Evolutionary conservation across 2,797 vertebrate species (phyloP).

Genomic region (Arrhamphus sclerolepis): DNA sequence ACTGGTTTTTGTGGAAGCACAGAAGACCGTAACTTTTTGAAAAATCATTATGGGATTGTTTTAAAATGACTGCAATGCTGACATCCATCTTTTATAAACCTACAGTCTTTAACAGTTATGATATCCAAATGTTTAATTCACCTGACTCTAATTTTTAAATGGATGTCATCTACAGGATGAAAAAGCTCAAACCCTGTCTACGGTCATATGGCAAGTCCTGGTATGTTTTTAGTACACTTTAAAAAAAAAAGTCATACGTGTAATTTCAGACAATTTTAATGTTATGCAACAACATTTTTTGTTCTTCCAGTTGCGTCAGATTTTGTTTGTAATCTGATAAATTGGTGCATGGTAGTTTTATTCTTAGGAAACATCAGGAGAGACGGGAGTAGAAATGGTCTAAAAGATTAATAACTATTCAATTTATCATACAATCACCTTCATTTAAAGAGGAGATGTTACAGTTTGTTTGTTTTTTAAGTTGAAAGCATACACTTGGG

Average conservation of each 20-base stretch:
- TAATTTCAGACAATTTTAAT: too few species aligned
- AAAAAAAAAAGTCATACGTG: too few species aligned
- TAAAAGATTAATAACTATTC: neutral
- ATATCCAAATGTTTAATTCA: neutral
- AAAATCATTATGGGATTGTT: too few species aligned
- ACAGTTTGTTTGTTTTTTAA: too few species aligned
- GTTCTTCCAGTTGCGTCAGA: too few species aligned
- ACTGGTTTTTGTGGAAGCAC: too few species aligned
- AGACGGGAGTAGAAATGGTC: neutral
- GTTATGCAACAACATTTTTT: too few species aligned
- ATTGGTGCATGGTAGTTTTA: neutral
- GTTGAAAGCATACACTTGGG: too few species aligned
- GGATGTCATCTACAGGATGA: conserved; percentile 43
- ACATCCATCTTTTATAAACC: neutral
- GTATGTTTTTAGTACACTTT: conserved; percentile 34
- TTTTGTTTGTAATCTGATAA: too few species aligned
- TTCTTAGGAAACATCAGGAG: neutral
- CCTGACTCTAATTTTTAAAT: neutral
- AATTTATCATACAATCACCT: neutral
- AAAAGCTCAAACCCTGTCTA: conserved; percentile 42
- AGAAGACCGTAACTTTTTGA: too few species aligned
- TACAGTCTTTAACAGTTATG: neutral
- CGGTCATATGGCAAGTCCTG: conserved; percentile 46
- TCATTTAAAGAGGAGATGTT: neutral
- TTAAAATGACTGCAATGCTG: too few species aligned